Evolutionary conservation across 2,113 vertebrate genomes (phyloP).

Genomic region (Coptodon rendalli): DNA sequence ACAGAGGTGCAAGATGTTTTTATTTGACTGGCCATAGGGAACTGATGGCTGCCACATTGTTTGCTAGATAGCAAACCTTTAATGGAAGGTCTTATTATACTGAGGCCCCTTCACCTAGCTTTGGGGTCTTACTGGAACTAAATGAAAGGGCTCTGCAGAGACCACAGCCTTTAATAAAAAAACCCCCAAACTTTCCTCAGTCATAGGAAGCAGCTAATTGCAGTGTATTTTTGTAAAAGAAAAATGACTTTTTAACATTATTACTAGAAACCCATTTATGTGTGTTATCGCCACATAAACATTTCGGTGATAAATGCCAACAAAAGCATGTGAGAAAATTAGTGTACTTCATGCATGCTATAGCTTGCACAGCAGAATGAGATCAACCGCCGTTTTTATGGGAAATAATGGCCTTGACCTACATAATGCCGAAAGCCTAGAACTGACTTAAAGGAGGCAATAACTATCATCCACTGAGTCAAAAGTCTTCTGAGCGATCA

Average conservation of each 20-base stretch:
- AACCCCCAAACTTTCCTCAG: rapidly evolving
- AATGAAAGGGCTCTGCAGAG: background rate
- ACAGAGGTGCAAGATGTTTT: background rate
- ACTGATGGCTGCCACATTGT: background rate
- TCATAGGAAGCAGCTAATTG: background rate
- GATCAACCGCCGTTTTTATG: background rate
- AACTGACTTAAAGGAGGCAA: background rate
- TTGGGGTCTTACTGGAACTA: background rate
- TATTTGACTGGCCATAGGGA: background rate
- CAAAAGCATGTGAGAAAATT: background rate
- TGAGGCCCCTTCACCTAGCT: background rate
- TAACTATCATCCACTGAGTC: background rate
- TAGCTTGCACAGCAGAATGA: background rate
- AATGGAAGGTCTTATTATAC: background rate
- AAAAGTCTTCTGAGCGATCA: background rate
- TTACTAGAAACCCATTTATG: background rate
- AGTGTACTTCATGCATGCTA: background rate
- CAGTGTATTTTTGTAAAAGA: background rate
- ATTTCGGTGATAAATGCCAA: background rate
- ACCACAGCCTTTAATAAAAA: background rate
- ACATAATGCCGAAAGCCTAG: background rate
- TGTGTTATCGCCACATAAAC: background rate
- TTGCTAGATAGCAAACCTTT: background rate
- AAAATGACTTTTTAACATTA: background rate
- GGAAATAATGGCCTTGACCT: background rate